Evolutionary conservation across 2,113 vertebrate genomes (phyloP).

Genomic region (Hemibagrus wyckioides): DNA sequence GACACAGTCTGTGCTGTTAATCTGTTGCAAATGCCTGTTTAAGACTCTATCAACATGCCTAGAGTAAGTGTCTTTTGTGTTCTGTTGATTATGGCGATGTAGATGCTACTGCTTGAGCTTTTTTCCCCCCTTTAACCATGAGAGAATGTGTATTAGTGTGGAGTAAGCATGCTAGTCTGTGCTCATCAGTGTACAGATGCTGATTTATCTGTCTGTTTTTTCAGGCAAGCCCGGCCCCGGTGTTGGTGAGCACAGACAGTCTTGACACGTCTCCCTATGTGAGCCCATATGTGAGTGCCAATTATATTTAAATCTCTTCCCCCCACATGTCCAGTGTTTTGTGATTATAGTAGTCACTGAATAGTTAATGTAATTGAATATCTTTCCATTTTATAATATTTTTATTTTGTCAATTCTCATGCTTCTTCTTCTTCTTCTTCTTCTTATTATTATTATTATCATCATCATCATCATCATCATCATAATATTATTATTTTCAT

Average conservation of each 20-base stretch:
- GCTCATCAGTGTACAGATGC: neutral
- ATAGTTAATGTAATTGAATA: neutral
- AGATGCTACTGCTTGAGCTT: slow-evolving; percentile 7
- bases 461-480: too few species aligned
- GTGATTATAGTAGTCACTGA: neutral
- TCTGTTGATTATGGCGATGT: neutral
- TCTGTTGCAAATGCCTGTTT: slow-evolving; percentile 68
- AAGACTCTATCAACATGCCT: slow-evolving; percentile 73
- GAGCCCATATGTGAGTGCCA: slow-evolving; percentile 89
- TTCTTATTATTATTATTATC: neutral
- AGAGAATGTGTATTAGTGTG: neutral
- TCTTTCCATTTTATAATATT: neutral
- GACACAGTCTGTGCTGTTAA: slow-evolving; percentile 64
- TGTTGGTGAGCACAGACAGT: slow-evolving; percentile 93
- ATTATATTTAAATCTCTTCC: neutral
- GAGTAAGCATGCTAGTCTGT: slow-evolving; percentile 1
- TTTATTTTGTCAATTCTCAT: too few species aligned
- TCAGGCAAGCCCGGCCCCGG: slow-evolving; percentile 95
- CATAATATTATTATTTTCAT: neutral
- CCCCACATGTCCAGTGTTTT: neutral
- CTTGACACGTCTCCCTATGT: slow-evolving; percentile 90
- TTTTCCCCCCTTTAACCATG: neutral
- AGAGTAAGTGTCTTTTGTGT: slow-evolving; percentile 65
- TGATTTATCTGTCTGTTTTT: slow-evolving; percentile 60
- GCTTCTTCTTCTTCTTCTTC: neutral